phyloP scores from a whole-genome alignment of 2,113 vertebrate genomes.

The Gopherus evgoodei region DNA sequence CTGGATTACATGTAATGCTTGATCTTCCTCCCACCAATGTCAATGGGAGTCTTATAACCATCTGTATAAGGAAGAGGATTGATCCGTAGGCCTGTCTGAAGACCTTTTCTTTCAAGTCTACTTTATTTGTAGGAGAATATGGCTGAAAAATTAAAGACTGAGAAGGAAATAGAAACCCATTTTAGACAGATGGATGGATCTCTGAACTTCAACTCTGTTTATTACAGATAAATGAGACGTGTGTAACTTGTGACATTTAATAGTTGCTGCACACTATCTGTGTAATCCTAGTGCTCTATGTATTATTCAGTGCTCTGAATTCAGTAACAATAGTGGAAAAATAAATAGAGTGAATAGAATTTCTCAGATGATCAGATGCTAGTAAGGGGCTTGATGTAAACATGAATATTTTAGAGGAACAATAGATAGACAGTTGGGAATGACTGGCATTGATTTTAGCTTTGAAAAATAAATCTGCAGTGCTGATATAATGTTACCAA shows the following conservation, averaged over 20 bases:
- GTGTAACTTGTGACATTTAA: neutral
- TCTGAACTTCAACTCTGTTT: neutral
- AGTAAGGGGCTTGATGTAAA: neutral
- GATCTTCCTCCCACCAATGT: neutral
- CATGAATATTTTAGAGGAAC: neutral
- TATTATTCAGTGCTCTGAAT: neutral
- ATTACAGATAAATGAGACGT: neutral
- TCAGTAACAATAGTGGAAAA: neutral
- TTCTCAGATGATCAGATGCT: neutral
- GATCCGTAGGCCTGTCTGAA: neutral
- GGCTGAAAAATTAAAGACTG: neutral
- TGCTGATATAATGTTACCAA: neutral
- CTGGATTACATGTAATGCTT: neutral
- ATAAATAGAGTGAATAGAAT: neutral
- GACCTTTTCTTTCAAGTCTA: neutral
- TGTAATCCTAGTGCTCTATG: neutral
- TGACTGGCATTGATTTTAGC: neutral
- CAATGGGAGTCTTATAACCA: neutral
- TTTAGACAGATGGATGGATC: neutral
- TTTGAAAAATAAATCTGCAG: neutral
- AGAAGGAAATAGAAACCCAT: neutral
- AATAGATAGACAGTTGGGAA: neutral
- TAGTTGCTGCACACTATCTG: neutral
- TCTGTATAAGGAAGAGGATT: neutral
- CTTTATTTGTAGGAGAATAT: neutral